Base-by-base conservation (phyloP, 2,888 invertebrate species). In the Perdita meconis region DNA sequence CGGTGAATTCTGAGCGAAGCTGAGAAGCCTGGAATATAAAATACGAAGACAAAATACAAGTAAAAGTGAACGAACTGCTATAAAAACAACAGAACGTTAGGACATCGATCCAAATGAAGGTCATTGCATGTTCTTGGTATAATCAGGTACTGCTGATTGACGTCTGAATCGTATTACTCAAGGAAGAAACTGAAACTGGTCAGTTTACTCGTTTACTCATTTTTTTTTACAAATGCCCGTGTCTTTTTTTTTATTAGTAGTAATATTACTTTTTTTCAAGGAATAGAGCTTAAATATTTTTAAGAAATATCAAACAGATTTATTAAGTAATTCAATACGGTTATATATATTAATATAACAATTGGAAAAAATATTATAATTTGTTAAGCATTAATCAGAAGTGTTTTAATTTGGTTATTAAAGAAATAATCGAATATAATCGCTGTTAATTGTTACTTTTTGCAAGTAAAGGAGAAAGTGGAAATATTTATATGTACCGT, bases 71-170 rank as follows among this genome's bases (percentile, higher is more conserved):
- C n/a, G 68, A 44, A 36, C 16, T 3, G 6, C 36, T 40, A 55
- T 50, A 66, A 61, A 73, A 70, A 70, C 34, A 42, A 59, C 47
- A 24, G 38, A 59, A 60, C 22, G 55, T 42, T 42, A 34, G 69
- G 19, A 59, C 38, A 16, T 42, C 53, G 60, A 44, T 13, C 30
- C 44, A 53, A 57, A 60, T 57, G 86, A 86, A 85, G 83, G 86
- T 67, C 74, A 76, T 19, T 61, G 56, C 22, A 53, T 66, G 82
- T 80, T 84, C 86, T 86, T 71, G 80, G 69, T 69, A 67, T 66
- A 71, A 74, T 60, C 65, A 78, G 84, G 81, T 75, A 74, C 67
- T 68, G 61, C 38, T 70, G 67, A 72, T 67, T 73, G 65, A 74
- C 22, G 47, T 10, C 53, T 61, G 70, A 71, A 38, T 67, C 56